Evolutionary conservation across 2,113 vertebrate genomes (phyloP).

Genomic region (Asarcornis scutulata): DNA sequence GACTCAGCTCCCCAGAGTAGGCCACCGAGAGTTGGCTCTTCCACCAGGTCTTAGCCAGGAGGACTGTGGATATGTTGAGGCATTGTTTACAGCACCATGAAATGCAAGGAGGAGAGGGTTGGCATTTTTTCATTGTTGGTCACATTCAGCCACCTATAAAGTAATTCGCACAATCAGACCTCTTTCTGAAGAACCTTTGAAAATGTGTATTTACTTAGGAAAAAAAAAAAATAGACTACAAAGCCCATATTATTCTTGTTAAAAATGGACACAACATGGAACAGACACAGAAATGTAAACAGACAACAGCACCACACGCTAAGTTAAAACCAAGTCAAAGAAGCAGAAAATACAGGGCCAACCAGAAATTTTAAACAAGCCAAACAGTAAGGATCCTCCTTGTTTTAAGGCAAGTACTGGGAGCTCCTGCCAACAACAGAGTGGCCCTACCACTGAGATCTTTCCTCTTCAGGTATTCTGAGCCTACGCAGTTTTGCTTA

Average conservation of each 20-base stretch:
- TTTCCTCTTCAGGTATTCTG: neutral
- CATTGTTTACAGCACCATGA: constrained; percentile 20
- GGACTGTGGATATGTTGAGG: neutral
- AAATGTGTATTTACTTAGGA: neutral
- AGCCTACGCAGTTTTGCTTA: neutral
- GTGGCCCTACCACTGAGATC: neutral
- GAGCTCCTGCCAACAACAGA: neutral
- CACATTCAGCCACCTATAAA: constrained; percentile 28
- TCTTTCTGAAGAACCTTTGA: neutral
- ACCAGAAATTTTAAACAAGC: neutral
- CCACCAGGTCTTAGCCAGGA: neutral
- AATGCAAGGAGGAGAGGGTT: neutral
- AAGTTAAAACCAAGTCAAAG: neutral
- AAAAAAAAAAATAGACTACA: neutral
- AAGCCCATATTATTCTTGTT: neutral
- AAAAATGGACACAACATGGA: neutral
- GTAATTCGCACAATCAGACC: constrained; percentile 21
- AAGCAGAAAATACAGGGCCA: neutral
- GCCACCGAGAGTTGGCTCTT: neutral
- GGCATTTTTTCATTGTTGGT: constrained; percentile 18
- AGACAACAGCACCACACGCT: neutral
- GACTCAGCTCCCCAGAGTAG: neutral
- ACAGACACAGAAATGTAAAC: neutral
- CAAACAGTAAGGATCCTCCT: neutral
- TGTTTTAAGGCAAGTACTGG: neutral